Conservation (phyloP, 2,113 vertebrate genomes). For the Hipposideros armiger region DNA sequence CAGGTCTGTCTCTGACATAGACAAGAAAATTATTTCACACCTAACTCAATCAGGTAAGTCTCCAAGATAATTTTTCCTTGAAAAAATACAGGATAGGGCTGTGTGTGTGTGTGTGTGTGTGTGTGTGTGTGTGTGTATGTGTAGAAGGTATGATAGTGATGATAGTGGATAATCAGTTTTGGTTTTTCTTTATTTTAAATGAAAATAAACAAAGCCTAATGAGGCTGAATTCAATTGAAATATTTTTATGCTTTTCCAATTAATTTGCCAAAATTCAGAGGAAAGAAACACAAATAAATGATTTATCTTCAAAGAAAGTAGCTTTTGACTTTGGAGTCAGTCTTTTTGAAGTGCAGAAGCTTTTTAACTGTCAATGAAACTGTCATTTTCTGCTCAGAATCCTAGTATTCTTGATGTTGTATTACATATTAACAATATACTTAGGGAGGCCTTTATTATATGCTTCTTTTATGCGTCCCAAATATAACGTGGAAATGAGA, state of each 20-base stretch:
- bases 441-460: not conserved
- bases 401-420: not conserved
- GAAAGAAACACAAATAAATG: not conserved
- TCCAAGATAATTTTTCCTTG: slow-evolving; percentile 41
- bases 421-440: not conserved
- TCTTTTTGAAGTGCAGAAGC: slow-evolving; percentile 21
- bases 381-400: slow-evolving; percentile 13
- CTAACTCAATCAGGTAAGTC: slow-evolving; percentile 46
- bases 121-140: not conserved
- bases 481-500: slow-evolving; percentile 30
- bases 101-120: not conserved
- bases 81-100: not conserved
- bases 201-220: slow-evolving; percentile 27
- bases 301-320: slow-evolving; percentile 19
- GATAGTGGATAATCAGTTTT: not conserved
- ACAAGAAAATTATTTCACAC: slow-evolving; percentile 55
- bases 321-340: slow-evolving; percentile 36
- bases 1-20: not conserved
- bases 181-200: not conserved
- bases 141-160: not conserved
- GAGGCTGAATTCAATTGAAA: not conserved
- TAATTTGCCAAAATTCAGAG: not conserved
- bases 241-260: not conserved
- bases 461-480: slow-evolving; percentile 29
- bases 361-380: slow-evolving; percentile 31